Conservation (phyloP, 1,140 invertebrate species). For the Rhopalosiphum maidis region DNA sequence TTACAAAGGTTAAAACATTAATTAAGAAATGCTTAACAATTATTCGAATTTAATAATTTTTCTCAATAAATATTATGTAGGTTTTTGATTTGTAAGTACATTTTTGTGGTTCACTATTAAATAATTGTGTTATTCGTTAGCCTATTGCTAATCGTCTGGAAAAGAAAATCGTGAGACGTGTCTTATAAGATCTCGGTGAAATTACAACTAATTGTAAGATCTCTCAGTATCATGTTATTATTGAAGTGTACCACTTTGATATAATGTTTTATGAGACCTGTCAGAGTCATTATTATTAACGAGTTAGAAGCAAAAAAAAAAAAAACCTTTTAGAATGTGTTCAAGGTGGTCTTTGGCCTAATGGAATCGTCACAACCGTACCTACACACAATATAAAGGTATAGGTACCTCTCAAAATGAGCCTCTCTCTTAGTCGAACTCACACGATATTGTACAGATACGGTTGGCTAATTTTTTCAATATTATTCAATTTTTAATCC, state of each 20-base stretch:
- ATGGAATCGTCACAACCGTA: constrained; percentile 13
- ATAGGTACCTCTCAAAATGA: neutral
- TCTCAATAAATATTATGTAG: neutral
- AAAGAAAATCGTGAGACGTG: constrained; percentile 26
- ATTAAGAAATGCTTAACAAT: neutral
- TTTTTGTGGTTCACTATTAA: neutral
- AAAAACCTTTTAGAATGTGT: constrained; percentile 30
- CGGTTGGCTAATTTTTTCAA: constrained; percentile 22
- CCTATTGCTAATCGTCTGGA: neutral
- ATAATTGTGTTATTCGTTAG: neutral
- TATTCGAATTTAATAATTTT: neutral
- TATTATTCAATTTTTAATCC: constrained; percentile 22
- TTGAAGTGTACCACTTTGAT: constrained; percentile 25
- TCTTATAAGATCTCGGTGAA: neutral
- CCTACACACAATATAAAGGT: neutral
- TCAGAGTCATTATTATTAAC: constrained; percentile 44
- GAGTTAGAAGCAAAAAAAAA: constrained; percentile 23
- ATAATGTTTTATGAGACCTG: constrained; percentile 16
- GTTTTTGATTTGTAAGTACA: neutral
- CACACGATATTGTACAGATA: neutral
- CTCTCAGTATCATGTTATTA: constrained; percentile 25
- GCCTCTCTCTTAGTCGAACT: neutral
- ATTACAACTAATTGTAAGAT: constrained; percentile 10
- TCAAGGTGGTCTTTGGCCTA: constrained; percentile 4
- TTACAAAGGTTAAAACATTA: neutral